phyloP scores from a whole-genome alignment of 2,888 invertebrate species.

The Parochlus steinenii region DNA sequence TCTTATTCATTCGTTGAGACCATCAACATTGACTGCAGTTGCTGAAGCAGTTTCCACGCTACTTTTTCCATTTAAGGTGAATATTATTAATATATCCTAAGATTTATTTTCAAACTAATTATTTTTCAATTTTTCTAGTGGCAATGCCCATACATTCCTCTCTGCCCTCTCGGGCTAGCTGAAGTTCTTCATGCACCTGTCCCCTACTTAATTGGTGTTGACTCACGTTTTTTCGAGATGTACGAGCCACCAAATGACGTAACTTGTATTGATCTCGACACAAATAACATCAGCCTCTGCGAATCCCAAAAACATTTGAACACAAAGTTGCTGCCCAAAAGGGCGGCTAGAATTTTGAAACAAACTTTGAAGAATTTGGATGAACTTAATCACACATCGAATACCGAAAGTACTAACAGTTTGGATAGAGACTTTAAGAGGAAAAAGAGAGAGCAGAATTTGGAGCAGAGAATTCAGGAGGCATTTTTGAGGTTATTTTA shows the following conservation, averaged over 20 bases:
- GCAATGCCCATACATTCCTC: conserved; percentile 98
- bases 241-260: conserved; percentile 95
- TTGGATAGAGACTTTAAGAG: conserved; percentile 70
- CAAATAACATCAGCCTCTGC: conserved; percentile 86
- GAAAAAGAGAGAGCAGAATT: conserved; percentile 62
- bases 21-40: conserved; percentile 90
- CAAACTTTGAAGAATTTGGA: conserved; percentile 63
- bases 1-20: conserved; percentile 84
- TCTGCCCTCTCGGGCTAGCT: conserved; percentile 91
- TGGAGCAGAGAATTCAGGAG: conserved; percentile 92
- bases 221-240: conserved; percentile 92
- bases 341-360: conserved; percentile 65
- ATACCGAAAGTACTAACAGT: conserved; percentile 43
- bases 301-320: conserved; percentile 73
- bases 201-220: conserved; percentile 94
- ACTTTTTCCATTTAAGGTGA: conserved; percentile 95
- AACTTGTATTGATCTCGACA: conserved; percentile 95
- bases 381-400: conserved; percentile 28
- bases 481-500: too few relatives aligned
- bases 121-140: too few relatives aligned
- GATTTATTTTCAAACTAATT: too few relatives aligned
- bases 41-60: conserved; percentile 92
- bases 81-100: too few relatives aligned
- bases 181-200: conserved; percentile 92
- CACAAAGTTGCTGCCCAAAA: conserved; percentile 68